Percentiles rank a stretch among this genome's conserved stretches.
Evolutionary conservation across 2,113 vertebrate species (phyloP).

Genomic region (Microtus montanus): DNA sequence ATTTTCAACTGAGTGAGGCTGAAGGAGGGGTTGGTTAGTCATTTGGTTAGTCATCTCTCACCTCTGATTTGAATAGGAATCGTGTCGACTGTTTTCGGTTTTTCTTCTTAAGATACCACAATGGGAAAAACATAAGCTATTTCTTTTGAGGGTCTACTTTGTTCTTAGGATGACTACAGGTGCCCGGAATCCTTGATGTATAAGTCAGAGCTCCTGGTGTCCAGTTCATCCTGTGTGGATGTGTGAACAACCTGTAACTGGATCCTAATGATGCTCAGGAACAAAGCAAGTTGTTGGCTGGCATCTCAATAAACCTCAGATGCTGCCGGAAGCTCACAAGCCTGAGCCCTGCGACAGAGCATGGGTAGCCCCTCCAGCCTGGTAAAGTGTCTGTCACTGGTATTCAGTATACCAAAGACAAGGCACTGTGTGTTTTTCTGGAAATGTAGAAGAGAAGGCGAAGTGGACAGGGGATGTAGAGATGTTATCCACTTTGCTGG

Average conservation of each 20-base stretch:
- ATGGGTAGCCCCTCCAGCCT: not conserved
- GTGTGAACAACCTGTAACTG: conserved; percentile 14
- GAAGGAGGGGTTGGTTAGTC: not conserved
- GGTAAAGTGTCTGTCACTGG: not conserved
- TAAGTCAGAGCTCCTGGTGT: not conserved
- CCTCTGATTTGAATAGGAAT: conserved; percentile 43
- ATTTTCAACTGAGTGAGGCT: not conserved
- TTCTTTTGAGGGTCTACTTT: not conserved
- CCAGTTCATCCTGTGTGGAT: not conserved
- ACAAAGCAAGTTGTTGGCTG: not conserved
- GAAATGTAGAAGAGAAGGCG: conserved; percentile 19
- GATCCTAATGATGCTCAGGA: not conserved
- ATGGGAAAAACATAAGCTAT: not conserved
- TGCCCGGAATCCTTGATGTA: not conserved
- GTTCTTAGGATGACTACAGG: not conserved
- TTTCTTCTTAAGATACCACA: not conserved
- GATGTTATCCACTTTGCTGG: conserved; percentile 68
- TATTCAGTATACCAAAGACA: not conserved
- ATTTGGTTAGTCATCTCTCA: not conserved
- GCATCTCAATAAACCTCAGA: not conserved
- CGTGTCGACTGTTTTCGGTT: not conserved
- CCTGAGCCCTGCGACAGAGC: not conserved
- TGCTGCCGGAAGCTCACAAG: not conserved
- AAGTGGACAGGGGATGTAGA: conserved; percentile 32
- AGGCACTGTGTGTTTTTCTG: conserved; percentile 42